Conservation (phyloP, 2,888 invertebrate species). For the Acanthopleura granulata region DNA sequence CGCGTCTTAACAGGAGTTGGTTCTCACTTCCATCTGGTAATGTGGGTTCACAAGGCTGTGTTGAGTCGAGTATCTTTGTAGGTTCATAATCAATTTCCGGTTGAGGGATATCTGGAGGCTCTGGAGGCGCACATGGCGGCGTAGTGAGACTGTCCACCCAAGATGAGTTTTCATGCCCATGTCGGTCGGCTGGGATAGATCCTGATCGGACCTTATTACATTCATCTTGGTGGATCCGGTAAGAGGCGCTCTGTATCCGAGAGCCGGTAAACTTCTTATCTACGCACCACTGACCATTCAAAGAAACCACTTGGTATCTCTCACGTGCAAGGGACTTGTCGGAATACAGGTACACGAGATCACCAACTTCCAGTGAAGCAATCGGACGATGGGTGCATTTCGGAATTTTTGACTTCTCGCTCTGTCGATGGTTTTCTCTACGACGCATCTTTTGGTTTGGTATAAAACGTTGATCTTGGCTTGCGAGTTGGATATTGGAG, state of each 20-base stretch:
- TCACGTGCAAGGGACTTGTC: constrained; percentile 31
- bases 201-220: constrained; percentile 22
- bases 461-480: constrained; percentile 31
- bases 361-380: constrained; percentile 26
- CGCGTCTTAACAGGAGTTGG: too few species aligned
- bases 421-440: constrained; percentile 32
- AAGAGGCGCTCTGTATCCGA: constrained; percentile 31
- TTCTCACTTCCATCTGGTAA: too few species aligned
- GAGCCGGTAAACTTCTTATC: constrained; percentile 32
- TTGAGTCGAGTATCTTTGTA: too few species aligned
- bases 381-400: not conserved
- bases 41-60: too few species aligned
- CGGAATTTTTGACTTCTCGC: constrained; percentile 33
- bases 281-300: constrained; percentile 32
- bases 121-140: too few species aligned
- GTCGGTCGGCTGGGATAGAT: not conserved
- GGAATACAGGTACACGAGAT: constrained; percentile 31
- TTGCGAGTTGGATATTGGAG: constrained; percentile 33
- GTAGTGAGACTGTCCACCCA: too few species aligned
- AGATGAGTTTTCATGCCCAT: too few species aligned
- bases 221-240: constrained; percentile 33
- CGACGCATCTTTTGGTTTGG: constrained; percentile 24
- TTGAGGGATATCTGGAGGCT: too few species aligned
- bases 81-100: too few species aligned
- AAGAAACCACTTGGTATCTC: constrained; percentile 31